These are phyloP conservation scores for Phyllotreta cruciferae DNA, from an alignment of 2,888 invertebrate species.

Conservation along the genomic window DNA sequence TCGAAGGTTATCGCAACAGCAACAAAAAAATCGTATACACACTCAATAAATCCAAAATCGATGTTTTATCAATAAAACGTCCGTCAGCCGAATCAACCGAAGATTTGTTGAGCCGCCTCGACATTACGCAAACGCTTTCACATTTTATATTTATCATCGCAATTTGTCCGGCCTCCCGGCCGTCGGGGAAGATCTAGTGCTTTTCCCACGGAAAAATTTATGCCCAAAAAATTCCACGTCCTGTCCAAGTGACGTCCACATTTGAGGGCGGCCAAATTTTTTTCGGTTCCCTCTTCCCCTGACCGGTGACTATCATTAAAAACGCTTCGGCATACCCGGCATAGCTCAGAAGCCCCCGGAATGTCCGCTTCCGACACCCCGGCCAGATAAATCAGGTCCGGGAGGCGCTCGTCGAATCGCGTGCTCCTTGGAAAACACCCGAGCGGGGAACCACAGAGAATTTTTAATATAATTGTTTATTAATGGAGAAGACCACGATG, in stretches of 20 bases:
- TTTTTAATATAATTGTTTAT: neutral
- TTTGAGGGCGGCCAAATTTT: conserved; percentile 32
- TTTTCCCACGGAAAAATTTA: too few species aligned
- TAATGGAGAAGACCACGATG: too few species aligned
- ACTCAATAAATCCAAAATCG: too few species aligned
- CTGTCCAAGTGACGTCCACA: conserved; percentile 33
- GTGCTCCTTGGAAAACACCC: conserved; percentile 18
- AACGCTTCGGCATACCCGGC: conserved; percentile 34
- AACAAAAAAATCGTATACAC: too few species aligned
- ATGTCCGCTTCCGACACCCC: conserved; percentile 44
- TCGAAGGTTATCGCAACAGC: too few species aligned
- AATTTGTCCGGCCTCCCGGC: too few species aligned
- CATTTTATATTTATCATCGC: too few species aligned
- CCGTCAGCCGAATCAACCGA: too few species aligned
- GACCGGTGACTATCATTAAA: conserved; percentile 34
- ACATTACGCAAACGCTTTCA: too few species aligned
- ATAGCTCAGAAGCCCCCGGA: conserved; percentile 33
- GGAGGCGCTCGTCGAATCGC: conserved; percentile 13
- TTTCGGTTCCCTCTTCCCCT: conserved; percentile 38
- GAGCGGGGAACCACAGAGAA: conserved; percentile 2
- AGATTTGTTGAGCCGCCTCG: too few species aligned
- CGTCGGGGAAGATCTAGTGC: too few species aligned
- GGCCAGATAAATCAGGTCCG: conserved; percentile 43
- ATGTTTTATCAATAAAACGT: too few species aligned
- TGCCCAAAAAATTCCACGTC: conserved; percentile 1